These are phyloP conservation scores for Argopecten irradians DNA, from an alignment of 1,140 invertebrate genomes.

Conservation along the genomic window DNA sequence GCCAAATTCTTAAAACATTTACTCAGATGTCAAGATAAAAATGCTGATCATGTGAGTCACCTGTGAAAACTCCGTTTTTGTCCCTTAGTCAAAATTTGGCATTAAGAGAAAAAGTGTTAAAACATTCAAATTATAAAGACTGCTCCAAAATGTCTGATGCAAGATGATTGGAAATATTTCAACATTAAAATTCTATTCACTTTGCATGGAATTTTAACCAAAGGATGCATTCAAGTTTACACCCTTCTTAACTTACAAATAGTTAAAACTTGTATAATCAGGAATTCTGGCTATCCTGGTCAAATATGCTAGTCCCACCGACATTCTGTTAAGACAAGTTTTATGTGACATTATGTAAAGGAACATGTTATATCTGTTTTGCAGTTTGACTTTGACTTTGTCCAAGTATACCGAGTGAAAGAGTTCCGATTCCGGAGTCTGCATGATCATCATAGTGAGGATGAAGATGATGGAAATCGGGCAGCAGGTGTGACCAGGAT, in stretches of 20 bases:
- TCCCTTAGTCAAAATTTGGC: neutral
- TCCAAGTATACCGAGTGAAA: conserved; percentile 86
- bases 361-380: too few species aligned
- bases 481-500: conserved; percentile 27
- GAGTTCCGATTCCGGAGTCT: conserved; percentile 77
- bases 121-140: too few species aligned
- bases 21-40: conserved; percentile 59
- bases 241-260: too few species aligned
- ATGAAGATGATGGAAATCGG: conserved; percentile 1
- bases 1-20: conserved; percentile 85
- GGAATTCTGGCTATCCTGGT: too few species aligned
- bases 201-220: too few species aligned
- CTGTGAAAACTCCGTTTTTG: neutral
- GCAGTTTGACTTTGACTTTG: conserved; percentile 86
- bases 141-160: too few species aligned
- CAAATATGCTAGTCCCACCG: conserved; percentile 35
- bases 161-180: too few species aligned
- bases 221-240: too few species aligned
- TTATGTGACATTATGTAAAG: too few species aligned
- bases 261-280: too few species aligned
- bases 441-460: conserved; percentile 29
- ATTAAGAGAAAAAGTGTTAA: neutral
- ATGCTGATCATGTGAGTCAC: conserved; percentile 70
- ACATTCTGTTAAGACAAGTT: too few species aligned
- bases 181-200: too few species aligned